These are phyloP conservation scores for Hesperia comma DNA, from an alignment of 2,888 invertebrate genomes.

Conservation along the genomic window DNA sequence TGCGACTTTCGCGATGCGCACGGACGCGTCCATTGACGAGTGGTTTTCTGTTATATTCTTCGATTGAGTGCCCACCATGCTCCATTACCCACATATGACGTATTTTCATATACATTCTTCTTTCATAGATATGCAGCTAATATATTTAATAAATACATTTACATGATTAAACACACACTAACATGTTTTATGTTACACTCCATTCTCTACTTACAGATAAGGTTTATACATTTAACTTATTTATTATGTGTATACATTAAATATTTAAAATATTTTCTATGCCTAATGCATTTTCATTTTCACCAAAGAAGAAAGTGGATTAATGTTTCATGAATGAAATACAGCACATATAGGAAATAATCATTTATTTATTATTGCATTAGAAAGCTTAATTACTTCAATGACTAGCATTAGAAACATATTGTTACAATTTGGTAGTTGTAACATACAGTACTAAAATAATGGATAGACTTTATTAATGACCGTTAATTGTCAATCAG, in stretches of 20 bases:
- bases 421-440: slow-evolving; percentile 1
- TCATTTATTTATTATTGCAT: slow-evolving; percentile 32
- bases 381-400: slow-evolving; percentile 25
- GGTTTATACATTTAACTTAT: too few species aligned
- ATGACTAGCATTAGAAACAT: slow-evolving; percentile 15
- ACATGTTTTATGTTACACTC: too few species aligned
- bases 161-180: too few species aligned
- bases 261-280: not conserved
- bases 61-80: slow-evolving; percentile 39
- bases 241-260: too few species aligned
- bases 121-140: not conserved
- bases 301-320: not conserved
- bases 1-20: slow-evolving; percentile 75
- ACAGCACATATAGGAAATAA: slow-evolving; percentile 25
- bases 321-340: slow-evolving; percentile 18
- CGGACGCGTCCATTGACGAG: slow-evolving; percentile 58
- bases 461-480: not conserved
- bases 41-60: slow-evolving; percentile 59
- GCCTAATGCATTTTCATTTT: not conserved
- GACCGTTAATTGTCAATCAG: not conserved
- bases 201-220: too few species aligned
- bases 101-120: slow-evolving; percentile 34
- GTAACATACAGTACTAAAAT: not conserved
- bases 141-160: not conserved
- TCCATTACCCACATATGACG: slow-evolving; percentile 36